phyloP scores from a whole-genome alignment of 2,888 invertebrate species.

The Ypsolopha sequella region DNA sequence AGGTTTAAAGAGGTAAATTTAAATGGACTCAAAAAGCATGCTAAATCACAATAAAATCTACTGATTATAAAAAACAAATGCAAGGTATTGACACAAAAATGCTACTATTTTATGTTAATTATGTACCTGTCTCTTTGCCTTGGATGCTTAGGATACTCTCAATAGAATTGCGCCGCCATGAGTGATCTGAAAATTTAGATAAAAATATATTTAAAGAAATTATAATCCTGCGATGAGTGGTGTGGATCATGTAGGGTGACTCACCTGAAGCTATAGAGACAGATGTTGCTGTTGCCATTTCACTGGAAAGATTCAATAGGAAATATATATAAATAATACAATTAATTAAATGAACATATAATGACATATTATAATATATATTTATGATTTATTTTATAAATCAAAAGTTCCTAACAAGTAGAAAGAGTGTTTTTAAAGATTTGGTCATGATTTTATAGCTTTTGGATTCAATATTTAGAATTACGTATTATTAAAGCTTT shows the following conservation, averaged over 20 bases:
- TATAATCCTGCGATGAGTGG: no score
- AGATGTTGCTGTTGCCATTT: slow-evolving; percentile 21
- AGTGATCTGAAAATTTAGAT: slow-evolving; percentile 10
- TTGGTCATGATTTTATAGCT: no score
- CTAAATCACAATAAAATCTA: not conserved
- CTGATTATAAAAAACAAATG: slow-evolving; percentile 2
- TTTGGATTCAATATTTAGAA: no score
- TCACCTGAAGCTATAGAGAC: slow-evolving; percentile 14
- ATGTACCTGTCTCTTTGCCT: slow-evolving; percentile 76
- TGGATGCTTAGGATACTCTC: slow-evolving; percentile 75
- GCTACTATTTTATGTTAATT: no score
- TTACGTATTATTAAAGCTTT: no score
- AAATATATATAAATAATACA: not conserved
- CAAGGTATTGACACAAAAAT: not conserved
- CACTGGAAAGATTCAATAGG: slow-evolving; percentile 5
- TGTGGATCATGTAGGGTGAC: not conserved
- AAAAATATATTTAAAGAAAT: not conserved
- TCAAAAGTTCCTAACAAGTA: no score
- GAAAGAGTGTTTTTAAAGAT: no score
- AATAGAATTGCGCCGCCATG: slow-evolving; percentile 37
- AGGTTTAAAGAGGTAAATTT: no score
- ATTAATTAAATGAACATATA: not conserved
- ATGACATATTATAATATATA: not conserved
- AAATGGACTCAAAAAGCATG: no score
- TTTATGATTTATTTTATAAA: no score